These are phyloP conservation scores for Sebastes iracundus DNA, from an alignment of 2,797 vertebrate genomes.

Conservation along the genomic window DNA sequence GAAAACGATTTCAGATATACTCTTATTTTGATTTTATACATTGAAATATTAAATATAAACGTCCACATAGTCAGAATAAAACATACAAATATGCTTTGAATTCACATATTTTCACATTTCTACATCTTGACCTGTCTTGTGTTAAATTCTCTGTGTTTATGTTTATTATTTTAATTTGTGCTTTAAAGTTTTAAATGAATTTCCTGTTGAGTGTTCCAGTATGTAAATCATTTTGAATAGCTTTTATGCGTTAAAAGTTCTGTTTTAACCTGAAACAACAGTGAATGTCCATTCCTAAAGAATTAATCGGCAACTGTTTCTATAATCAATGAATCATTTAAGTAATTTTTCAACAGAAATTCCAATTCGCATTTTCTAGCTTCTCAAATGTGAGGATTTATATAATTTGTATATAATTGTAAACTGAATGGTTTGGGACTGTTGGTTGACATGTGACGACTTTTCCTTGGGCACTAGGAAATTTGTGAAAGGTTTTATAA, in stretches of 20 bases:
- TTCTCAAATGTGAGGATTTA: neutral
- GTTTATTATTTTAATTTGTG: neutral
- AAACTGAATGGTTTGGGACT: neutral
- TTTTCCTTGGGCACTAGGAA: neutral
- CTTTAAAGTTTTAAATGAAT: neutral
- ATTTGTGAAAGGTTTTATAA: neutral
- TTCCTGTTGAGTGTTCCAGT: neutral
- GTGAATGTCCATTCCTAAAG: rapidly evolving
- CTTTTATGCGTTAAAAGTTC: neutral
- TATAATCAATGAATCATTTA: neutral
- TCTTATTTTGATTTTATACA: neutral
- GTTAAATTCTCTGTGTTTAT: neutral
- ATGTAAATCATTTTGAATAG: neutral
- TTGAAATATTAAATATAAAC: neutral
- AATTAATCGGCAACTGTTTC: neutral
- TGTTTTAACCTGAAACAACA: neutral
- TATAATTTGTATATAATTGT: too few species aligned
- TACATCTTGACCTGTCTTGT: neutral
- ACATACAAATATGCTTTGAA: neutral
- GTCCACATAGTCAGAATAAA: neutral
- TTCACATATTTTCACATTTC: neutral
- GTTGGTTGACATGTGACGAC: neutral
- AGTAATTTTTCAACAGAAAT: neutral
- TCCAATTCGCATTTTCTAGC: neutral
- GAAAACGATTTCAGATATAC: neutral